Base-by-base conservation (phyloP, 2,888 invertebrate genomes). In the Nineta flava region DNA sequence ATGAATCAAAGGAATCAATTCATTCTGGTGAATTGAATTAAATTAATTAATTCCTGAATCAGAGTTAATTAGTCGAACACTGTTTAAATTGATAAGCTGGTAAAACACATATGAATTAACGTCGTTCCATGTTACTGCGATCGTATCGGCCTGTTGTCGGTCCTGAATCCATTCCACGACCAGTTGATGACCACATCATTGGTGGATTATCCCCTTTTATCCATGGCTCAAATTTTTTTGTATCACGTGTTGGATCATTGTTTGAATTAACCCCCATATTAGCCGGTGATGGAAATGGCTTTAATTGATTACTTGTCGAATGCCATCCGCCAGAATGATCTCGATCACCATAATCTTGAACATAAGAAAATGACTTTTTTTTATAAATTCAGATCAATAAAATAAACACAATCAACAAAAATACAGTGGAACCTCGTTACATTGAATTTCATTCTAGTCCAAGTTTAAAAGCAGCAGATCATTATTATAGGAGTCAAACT, bases 261-360 rank as follows among this genome's bases (percentile, higher is more conserved):
- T 38, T 38, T 15, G 38, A 38, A 38, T 38, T 38, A 4, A 38
- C 34, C 3, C 16, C 16, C 26, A 26, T 10, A 19, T 21, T 21
- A 13, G 15, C 32, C 6, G 19, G 15, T 2, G 48, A 38, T 26
- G 34, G 16, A 16, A 19, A 48, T 41, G 48, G 21, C 21, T 48
- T 48, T 19, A 48, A 31, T 16, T 13, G 16, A 35, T 26, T 21
- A 13, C 21, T 32, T 16, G 13, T n/a, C 5, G 31, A 13, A 41
- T 40, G 40, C 48, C 48, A 48, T n/a, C 38, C 48, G 38, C 41
- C 12, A 12, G 19, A 9, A 46, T 26, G 46, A 16, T 46, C 32
- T 7, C 21, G 35, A 16, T 46, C 19, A 5, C 21, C 43, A 12
- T 19, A 12, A 43, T 26, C 15, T 31, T 16, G 9, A 32, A 21